Evolutionary conservation across 2,797 vertebrate species (phyloP).

Genomic region (Hapalemur alaotrensis): DNA sequence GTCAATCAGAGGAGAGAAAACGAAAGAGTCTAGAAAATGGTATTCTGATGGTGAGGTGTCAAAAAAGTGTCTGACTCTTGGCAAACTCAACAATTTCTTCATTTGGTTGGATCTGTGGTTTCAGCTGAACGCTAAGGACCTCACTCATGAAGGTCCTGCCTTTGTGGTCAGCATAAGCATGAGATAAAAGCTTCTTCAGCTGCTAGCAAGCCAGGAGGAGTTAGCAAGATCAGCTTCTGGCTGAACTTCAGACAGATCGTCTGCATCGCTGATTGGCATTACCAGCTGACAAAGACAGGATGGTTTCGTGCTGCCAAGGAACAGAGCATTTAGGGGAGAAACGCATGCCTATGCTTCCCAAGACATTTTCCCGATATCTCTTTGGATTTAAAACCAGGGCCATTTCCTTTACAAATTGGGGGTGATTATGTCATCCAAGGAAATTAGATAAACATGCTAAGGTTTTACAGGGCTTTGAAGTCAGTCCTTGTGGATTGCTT

Average conservation of each 20-base stretch:
- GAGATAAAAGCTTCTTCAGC: background rate
- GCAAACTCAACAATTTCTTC: background rate
- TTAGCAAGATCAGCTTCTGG: background rate
- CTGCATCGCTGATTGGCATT: background rate
- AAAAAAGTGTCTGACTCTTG: background rate
- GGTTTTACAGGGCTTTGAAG: background rate
- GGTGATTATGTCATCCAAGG: background rate
- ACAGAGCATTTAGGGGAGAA: background rate
- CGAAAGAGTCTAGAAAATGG: background rate
- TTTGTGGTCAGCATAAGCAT: background rate
- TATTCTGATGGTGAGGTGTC: background rate
- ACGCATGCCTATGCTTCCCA: background rate
- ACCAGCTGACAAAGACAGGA: background rate
- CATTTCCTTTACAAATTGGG: slow-evolving; percentile 1
- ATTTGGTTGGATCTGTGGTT: background rate
- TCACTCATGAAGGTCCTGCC: background rate
- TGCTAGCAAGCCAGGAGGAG: background rate
- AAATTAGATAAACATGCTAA: background rate
- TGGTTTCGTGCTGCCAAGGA: background rate
- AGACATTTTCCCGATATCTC: background rate
- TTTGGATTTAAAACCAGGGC: background rate
- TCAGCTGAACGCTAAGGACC: background rate
- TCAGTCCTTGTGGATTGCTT: background rate
- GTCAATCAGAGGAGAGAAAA: background rate
- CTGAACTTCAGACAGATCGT: background rate